phyloP scores from a whole-genome alignment of 2,888 invertebrate genomes.

The Pyrochroa serraticornis region DNA sequence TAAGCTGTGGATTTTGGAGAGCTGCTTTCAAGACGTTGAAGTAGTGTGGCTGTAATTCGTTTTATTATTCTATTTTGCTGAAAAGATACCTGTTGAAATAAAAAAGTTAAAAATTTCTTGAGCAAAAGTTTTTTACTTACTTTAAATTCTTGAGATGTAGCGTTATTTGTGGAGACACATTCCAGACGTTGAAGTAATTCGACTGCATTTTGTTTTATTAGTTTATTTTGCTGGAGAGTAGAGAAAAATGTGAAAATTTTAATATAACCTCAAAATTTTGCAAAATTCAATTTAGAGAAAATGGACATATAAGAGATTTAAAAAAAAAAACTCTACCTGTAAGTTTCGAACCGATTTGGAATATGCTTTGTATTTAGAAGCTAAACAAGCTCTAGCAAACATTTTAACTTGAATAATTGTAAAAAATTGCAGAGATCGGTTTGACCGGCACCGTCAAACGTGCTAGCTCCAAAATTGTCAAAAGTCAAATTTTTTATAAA shows the following conservation, averaged over 20 bases:
- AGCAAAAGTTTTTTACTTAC: no score
- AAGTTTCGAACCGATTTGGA: slow-evolving; percentile 26
- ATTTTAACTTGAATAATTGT: slow-evolving; percentile 15
- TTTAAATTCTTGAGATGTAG: no score
- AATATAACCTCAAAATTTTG: slow-evolving; percentile 26
- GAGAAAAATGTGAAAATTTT: slow-evolving; percentile 7
- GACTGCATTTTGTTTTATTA: slow-evolving; percentile 1
- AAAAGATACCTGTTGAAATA: slow-evolving; percentile 16
- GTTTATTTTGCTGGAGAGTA: slow-evolving; percentile 12
- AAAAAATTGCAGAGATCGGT: no score
- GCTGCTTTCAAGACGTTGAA: background rate
- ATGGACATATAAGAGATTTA: no score
- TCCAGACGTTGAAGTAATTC: background rate
- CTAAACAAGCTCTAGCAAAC: slow-evolving; percentile 23
- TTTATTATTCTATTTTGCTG: slow-evolving; percentile 15
- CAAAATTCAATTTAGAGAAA: background rate
- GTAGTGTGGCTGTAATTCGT: background rate
- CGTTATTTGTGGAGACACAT: background rate
- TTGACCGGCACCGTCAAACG: no score
- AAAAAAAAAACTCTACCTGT: slow-evolving; percentile 28
- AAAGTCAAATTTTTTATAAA: no score
- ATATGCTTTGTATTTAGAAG: slow-evolving; percentile 30
- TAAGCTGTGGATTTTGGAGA: background rate
- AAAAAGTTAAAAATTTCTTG: slow-evolving; percentile 2
- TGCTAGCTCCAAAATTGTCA: no score